Conservation (phyloP, 2,797 vertebrate species). For the Pristis pectinata region DNA sequence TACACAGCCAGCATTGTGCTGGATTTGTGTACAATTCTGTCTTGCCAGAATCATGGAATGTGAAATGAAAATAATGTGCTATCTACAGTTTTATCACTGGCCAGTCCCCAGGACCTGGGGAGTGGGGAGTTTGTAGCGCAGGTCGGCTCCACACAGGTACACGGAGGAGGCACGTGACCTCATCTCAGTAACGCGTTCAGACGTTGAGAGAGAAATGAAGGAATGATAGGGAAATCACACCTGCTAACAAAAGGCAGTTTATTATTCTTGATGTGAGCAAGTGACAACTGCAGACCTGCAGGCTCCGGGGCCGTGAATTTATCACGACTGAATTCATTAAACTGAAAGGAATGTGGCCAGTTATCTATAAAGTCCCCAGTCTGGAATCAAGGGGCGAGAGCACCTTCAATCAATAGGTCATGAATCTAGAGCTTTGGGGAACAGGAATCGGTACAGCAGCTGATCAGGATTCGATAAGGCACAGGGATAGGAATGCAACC, state of each 20-base stretch:
- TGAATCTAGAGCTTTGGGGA: too few species aligned
- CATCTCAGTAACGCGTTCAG: background rate
- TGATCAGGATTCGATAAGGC: background rate
- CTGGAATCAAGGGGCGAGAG: too few species aligned
- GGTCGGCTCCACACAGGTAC: background rate
- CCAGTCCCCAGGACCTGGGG: background rate
- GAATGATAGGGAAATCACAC: background rate
- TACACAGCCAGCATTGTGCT: background rate
- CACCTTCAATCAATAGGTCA: too few species aligned
- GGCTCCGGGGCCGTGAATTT: too few species aligned
- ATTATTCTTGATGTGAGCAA: too few species aligned
- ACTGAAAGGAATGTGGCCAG: too few species aligned
- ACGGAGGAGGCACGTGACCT: background rate
- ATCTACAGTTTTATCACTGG: background rate
- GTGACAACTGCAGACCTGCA: too few species aligned
- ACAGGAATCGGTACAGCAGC: too few species aligned
- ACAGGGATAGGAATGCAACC: background rate
- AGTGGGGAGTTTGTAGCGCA: background rate
- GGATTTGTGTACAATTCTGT: background rate
- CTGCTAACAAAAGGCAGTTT: background rate
- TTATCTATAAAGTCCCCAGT: too few species aligned
- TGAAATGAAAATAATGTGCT: background rate
- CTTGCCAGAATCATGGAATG: background rate
- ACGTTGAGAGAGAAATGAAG: background rate
- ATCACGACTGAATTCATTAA: too few species aligned